These are phyloP conservation scores for Apostichopus californicus DNA, from an alignment of 35 echinoderm and acorn worm species.

Conservation along the genomic window DNA sequence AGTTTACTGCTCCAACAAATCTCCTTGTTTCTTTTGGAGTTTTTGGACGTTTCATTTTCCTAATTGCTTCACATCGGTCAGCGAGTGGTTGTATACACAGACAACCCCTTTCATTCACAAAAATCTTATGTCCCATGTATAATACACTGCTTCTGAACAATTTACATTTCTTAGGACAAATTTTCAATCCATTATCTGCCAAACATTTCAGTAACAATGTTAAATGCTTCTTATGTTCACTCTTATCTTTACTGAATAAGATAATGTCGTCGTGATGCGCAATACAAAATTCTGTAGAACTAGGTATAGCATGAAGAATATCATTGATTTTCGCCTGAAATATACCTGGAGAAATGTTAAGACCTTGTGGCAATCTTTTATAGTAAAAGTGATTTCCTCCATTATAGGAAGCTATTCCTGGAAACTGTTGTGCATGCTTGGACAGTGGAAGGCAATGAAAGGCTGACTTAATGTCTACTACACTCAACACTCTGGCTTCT, in stretches of 20 bases:
- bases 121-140: no score
- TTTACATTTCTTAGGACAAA: not conserved
- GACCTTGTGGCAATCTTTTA: slow-evolving; percentile 61
- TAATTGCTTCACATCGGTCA: no score
- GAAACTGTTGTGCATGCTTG: not conserved
- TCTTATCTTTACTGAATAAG: no score
- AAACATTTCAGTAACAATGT: no score
- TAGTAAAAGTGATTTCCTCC: slow-evolving; percentile 60
- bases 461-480: not conserved
- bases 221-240: no score
- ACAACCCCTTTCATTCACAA: no score
- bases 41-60: not conserved
- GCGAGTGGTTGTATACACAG: no score
- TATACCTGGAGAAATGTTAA: slow-evolving; percentile 59
- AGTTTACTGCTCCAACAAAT: no score
- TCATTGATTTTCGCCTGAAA: slow-evolving; percentile 72
- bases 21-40: not conserved
- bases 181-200: slow-evolving; percentile 43
- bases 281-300: slow-evolving; percentile 40
- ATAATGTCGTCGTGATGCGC: no score
- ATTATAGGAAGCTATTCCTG: slow-evolving; percentile 7
- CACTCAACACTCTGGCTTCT: not conserved
- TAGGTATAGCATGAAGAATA: slow-evolving; percentile 41
- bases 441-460: slow-evolving; percentile 2
- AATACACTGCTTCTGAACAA: no score